Percentiles rank a stretch among this genome's conserved stretches.
Conservation (phyloP, 2,888 invertebrate genomes). For the Ichneumon xanthorius region DNA sequence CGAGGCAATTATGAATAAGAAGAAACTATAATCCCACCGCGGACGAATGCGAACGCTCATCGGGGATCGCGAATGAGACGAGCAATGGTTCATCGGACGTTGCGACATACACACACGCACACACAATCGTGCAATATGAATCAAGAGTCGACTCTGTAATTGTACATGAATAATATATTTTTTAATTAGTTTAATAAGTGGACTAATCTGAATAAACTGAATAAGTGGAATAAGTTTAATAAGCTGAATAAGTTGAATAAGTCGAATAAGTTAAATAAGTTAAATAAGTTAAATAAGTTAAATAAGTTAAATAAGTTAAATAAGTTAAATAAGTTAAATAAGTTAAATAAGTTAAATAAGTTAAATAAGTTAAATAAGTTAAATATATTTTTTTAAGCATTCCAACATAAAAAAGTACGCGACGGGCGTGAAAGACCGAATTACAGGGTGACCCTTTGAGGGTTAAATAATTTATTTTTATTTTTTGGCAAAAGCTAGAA, state of each 20-base stretch:
- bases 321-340: too few relatives aligned
- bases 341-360: too few relatives aligned
- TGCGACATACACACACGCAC: not conserved
- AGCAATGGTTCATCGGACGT: conserved; percentile 10
- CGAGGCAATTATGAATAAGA: conserved; percentile 26
- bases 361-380: too few relatives aligned
- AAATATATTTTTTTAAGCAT: too few relatives aligned
- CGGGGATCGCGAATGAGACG: not conserved
- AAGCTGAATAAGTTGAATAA: too few relatives aligned
- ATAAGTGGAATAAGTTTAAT: not conserved
- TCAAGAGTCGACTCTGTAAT: not conserved
- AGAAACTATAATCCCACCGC: conserved; percentile 29
- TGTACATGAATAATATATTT: not conserved
- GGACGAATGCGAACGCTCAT: conserved; percentile 5
- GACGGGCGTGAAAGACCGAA: too few relatives aligned
- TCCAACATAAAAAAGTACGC: too few relatives aligned
- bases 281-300: not conserved
- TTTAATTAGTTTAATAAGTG: too few relatives aligned
- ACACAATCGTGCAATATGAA: conserved; percentile 1
- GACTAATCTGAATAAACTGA: not conserved
- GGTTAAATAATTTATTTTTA: not conserved
- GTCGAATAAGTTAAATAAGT: too few relatives aligned
- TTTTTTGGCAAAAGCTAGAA: not conserved
- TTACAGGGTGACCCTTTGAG: too few relatives aligned
- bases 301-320: too few relatives aligned